These are phyloP conservation scores for Synergus umbraculus DNA, from an alignment of 2,888 invertebrate species.

Conservation along the genomic window DNA sequence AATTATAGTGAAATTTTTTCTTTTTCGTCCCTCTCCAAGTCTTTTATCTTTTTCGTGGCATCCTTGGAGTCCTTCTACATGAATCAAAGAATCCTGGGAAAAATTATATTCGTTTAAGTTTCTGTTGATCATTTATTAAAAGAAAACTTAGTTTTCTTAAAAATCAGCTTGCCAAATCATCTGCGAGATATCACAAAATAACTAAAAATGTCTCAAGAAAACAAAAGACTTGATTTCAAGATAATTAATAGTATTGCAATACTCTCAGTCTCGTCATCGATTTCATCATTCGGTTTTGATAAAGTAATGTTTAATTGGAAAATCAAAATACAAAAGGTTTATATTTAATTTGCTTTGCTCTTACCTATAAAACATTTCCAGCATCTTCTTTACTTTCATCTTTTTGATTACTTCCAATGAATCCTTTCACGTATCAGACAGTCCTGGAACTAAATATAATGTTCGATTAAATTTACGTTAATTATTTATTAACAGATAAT, in stretches of 20 bases:
- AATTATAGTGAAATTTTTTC: not conserved
- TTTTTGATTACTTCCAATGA: conserved; percentile 90
- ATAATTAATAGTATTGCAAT: conserved; percentile 56
- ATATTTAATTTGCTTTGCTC: not conserved
- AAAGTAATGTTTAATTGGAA: not conserved
- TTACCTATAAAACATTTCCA: not conserved
- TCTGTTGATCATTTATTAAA: not conserved
- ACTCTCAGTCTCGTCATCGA: conserved; percentile 76
- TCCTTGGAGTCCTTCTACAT: conserved; percentile 95
- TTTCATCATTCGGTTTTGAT: conserved; percentile 69
- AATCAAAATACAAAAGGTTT: not conserved
- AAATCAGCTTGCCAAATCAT: conserved; percentile 73
- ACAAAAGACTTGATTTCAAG: conserved; percentile 69
- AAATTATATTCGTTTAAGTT: not conserved
- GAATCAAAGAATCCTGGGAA: conserved; percentile 91
- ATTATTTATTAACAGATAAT: not conserved
- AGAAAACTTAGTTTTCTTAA: not conserved
- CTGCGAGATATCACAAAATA: conserved; percentile 59
- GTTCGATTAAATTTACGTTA: not conserved
- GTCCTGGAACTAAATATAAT: conserved; percentile 78
- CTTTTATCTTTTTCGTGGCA: conserved; percentile 83
- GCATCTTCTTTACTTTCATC: conserved; percentile 77
- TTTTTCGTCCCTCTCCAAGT: not conserved
- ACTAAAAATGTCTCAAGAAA: conserved; percentile 55
- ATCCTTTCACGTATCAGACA: conserved; percentile 98